These are phyloP conservation scores for Musca domestica DNA, from an alignment of 1,140 invertebrate species.

Conservation along the genomic window DNA sequence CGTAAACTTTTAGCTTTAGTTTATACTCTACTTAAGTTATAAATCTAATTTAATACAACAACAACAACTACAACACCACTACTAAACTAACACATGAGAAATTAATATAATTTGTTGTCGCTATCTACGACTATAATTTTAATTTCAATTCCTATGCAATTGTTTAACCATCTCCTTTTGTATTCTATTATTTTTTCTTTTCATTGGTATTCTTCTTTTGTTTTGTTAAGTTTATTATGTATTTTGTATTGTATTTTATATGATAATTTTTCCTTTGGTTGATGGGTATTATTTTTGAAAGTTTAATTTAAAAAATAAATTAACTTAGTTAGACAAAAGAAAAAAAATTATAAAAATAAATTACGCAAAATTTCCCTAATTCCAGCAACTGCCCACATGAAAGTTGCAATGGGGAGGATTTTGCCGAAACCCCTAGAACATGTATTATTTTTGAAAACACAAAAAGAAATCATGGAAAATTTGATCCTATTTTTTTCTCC, in stretches of 20 bases:
- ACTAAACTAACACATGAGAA: constrained; percentile 1
- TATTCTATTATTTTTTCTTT: background rate
- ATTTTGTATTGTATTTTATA: background rate
- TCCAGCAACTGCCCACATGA: too few relatives aligned
- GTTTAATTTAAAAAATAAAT: too few relatives aligned
- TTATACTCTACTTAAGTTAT: constrained; percentile 55
- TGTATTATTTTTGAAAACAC: background rate
- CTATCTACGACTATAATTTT: background rate
- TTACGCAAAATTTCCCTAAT: too few relatives aligned
- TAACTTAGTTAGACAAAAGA: too few relatives aligned
- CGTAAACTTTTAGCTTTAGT: constrained; percentile 54
- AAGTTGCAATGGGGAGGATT: background rate
- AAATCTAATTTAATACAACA: constrained; percentile 31
- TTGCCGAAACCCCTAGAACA: background rate
- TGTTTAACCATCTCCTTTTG: background rate
- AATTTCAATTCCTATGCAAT: background rate
- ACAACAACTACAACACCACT: too few relatives aligned
- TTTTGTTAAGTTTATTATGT: background rate
- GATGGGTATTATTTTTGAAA: background rate
- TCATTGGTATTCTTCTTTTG: too few relatives aligned
- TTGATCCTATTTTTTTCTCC: background rate
- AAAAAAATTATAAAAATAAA: too few relatives aligned
- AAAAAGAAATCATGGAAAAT: background rate
- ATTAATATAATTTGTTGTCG: background rate
- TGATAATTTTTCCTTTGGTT: background rate